Evolutionary conservation across 2,888 invertebrate genomes (phyloP).

Genomic region (Pristionchus fissidentatus): DNA sequence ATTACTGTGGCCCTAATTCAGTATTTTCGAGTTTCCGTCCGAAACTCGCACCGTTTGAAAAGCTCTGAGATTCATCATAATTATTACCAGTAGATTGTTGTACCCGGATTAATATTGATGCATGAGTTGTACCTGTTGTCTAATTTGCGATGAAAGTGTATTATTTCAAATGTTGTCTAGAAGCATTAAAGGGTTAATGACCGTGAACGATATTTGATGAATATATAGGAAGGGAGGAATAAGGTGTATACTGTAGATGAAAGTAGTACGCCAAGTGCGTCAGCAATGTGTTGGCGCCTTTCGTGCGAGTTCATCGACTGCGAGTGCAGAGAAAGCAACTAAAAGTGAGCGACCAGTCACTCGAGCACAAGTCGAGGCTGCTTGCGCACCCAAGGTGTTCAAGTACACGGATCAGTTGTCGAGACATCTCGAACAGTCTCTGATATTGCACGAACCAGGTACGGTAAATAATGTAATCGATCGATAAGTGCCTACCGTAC

Average conservation of each 20-base stretch:
- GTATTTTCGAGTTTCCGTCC: not conserved
- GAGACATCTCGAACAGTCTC: slow-evolving; percentile 36
- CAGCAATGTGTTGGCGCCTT: slow-evolving; percentile 37
- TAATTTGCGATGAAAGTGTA: slow-evolving; percentile 22
- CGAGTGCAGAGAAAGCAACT: not conserved
- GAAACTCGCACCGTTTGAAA: not conserved
- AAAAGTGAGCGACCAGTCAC: slow-evolving; percentile 3
- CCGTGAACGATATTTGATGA: not conserved
- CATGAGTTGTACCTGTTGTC: slow-evolving; percentile 23
- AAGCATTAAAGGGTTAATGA: not conserved
- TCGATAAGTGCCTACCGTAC: not conserved
- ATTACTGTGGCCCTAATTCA: too few relatives aligned
- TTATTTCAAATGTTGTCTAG: not conserved
- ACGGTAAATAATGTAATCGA: not conserved
- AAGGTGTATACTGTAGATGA: not conserved
- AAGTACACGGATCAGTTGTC: slow-evolving; percentile 23
- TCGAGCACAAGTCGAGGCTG: slow-evolving; percentile 8
- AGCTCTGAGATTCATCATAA: too few relatives aligned
- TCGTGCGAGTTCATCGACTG: not conserved
- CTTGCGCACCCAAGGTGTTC: slow-evolving; percentile 37
- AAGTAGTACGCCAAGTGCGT: slow-evolving; percentile 6
- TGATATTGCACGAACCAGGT: slow-evolving; percentile 49
- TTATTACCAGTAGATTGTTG: not conserved
- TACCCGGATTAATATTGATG: not conserved
- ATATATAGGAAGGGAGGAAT: not conserved